These are phyloP conservation scores for Clepsis dumicolana DNA, from an alignment of 2,888 invertebrate genomes.

Conservation along the genomic window DNA sequence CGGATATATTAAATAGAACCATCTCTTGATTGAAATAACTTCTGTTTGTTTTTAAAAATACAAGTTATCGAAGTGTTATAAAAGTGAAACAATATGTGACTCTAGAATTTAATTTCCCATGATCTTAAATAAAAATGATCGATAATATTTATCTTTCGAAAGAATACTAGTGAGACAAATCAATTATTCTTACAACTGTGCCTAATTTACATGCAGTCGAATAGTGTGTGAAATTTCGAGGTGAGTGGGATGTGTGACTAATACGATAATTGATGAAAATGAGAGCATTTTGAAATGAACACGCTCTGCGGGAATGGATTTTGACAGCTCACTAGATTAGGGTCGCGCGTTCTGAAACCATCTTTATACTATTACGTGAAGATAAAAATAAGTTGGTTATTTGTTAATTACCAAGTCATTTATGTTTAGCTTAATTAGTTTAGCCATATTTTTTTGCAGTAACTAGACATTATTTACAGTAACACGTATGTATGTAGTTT, in stretches of 20 bases:
- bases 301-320: slow-evolving; percentile 27
- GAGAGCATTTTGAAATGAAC: slow-evolving; percentile 37
- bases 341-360: slow-evolving; percentile 40
- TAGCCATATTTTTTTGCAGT: too few relatives aligned
- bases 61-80: neutral
- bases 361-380: neutral
- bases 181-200: slow-evolving; percentile 47
- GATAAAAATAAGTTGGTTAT: neutral
- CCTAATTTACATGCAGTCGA: slow-evolving; percentile 33
- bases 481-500: neutral
- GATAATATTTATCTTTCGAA: slow-evolving; percentile 56
- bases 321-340: slow-evolving; percentile 42
- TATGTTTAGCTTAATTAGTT: neutral
- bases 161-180: slow-evolving; percentile 46
- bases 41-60: slow-evolving; percentile 6
- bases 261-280: slow-evolving; percentile 39
- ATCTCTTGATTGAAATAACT: neutral
- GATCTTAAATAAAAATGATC: slow-evolving; percentile 56
- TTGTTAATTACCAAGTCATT: neutral
- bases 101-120: slow-evolving; percentile 39
- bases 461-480: too few relatives aligned
- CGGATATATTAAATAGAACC: slow-evolving; percentile 75
- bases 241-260: slow-evolving; percentile 32
- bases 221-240: slow-evolving; percentile 34
- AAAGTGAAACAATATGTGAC: slow-evolving; percentile 15